A percentile compares a stretch with the other conserved stretches of the same genome.
Conservation (phyloP, 1,140 invertebrate genomes). For the Cydia splendana region DNA sequence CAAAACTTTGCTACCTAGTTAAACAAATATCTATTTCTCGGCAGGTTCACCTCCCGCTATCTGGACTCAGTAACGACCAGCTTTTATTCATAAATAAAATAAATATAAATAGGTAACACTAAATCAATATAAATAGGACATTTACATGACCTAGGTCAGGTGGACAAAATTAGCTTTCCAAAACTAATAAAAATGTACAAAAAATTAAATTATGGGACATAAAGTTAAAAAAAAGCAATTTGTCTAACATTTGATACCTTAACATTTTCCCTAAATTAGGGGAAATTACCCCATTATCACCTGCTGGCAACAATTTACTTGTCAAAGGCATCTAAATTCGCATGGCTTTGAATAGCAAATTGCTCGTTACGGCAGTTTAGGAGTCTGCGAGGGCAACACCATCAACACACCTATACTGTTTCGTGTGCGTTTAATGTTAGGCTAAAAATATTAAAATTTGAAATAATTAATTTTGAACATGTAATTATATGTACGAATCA, state of each 20-base stretch:
- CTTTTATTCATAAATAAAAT: too few relatives aligned
- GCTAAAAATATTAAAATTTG: neutral
- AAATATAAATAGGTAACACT: too few relatives aligned
- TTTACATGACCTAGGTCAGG: neutral
- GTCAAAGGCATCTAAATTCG: conserved; percentile 34
- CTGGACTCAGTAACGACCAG: too few relatives aligned
- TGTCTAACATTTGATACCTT: conserved; percentile 16
- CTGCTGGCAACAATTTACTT: conserved; percentile 35
- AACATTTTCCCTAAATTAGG: conserved; percentile 33
- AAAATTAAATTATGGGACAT: neutral
- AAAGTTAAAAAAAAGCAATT: conserved; percentile 13
- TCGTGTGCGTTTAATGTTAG: neutral
- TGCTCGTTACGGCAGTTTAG: conserved; percentile 34
- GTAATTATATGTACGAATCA: neutral
- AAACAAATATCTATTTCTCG: too few relatives aligned
- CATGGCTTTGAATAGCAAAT: conserved; percentile 37
- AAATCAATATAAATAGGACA: too few relatives aligned
- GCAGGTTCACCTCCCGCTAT: too few relatives aligned
- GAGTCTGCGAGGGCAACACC: conserved; percentile 32
- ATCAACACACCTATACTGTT: too few relatives aligned
- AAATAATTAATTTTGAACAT: neutral
- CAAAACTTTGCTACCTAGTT: too few relatives aligned
- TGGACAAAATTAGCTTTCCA: too few relatives aligned
- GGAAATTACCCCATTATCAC: conserved; percentile 38
- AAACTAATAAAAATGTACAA: neutral